Evolutionary conservation across 2,888 invertebrate genomes (phyloP).

Genomic region (Tinea pellionella): DNA sequence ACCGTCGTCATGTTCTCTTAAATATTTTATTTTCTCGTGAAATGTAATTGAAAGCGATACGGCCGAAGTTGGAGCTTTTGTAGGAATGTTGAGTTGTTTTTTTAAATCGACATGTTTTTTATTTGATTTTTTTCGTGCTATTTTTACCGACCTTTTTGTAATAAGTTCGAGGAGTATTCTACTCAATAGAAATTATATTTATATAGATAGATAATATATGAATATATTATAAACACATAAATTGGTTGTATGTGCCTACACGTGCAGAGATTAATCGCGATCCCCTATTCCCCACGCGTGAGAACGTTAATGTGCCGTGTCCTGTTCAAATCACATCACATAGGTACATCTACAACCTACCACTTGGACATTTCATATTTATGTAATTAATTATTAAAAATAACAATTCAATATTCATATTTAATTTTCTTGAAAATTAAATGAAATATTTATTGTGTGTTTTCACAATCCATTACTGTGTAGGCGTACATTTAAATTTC

Average conservation of each 20-base stretch:
- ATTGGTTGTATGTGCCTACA: background rate
- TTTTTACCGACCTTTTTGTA: background rate
- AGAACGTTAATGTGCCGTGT: background rate
- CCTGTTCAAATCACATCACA: background rate
- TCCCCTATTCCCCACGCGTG: background rate
- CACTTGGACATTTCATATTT: too few species aligned
- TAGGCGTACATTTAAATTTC: too few species aligned
- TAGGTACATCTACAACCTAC: too few species aligned
- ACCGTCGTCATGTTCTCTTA: slow-evolving; percentile 2
- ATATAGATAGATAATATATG: too few species aligned
- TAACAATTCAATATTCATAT: too few species aligned
- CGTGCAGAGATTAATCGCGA: background rate
- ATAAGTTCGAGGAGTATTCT: too few species aligned
- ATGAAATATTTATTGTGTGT: too few species aligned
- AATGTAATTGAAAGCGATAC: slow-evolving; percentile 3
- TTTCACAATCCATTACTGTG: too few species aligned
- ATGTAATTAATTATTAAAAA: too few species aligned
- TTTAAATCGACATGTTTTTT: background rate
- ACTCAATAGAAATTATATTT: too few species aligned
- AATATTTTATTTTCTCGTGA: slow-evolving; percentile 9
- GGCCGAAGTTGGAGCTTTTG: background rate
- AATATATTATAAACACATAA: too few species aligned
- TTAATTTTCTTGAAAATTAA: too few species aligned
- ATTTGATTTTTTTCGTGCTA: background rate
- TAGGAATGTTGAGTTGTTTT: background rate